These are phyloP conservation scores for Chrysolina oricalcia DNA, from an alignment of 2,888 invertebrate species.

Conservation along the genomic window DNA sequence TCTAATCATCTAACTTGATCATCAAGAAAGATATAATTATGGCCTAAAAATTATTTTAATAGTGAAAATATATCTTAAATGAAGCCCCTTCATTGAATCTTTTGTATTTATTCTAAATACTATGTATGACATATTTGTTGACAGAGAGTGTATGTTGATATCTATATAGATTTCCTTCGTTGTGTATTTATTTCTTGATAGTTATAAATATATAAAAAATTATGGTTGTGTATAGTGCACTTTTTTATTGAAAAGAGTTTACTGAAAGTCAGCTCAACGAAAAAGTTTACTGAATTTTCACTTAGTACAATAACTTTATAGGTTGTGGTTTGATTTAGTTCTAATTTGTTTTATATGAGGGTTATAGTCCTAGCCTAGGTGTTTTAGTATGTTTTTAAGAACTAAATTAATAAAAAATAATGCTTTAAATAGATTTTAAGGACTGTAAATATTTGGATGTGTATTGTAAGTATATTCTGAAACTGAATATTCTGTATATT, in stretches of 20 bases:
- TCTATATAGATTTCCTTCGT: slow-evolving; percentile 33
- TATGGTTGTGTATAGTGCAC: slow-evolving; percentile 60
- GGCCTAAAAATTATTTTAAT: not conserved
- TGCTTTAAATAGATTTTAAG: slow-evolving; percentile 68
- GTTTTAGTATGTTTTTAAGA: slow-evolving; percentile 57
- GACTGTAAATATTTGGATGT: slow-evolving; percentile 64
- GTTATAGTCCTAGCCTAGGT: slow-evolving; percentile 46
- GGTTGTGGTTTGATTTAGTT: slow-evolving; percentile 49
- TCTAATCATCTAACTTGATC: too few relatives aligned
- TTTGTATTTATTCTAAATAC: slow-evolving; percentile 34
- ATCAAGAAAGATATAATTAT: too few relatives aligned
- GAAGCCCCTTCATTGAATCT: too few relatives aligned
- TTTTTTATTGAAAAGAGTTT: slow-evolving; percentile 49
- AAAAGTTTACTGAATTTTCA: slow-evolving; percentile 48
- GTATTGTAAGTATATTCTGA: slow-evolving; percentile 57
- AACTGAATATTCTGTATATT: slow-evolving; percentile 59
- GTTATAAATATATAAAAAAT: slow-evolving; percentile 45
- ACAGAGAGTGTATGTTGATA: slow-evolving; percentile 39
- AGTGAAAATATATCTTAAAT: too few relatives aligned
- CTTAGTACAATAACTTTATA: slow-evolving; percentile 55
- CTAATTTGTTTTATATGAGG: slow-evolving; percentile 41
- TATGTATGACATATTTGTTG: slow-evolving; percentile 47
- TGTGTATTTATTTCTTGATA: slow-evolving; percentile 34
- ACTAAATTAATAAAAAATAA: slow-evolving; percentile 59
- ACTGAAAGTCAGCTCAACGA: slow-evolving; percentile 55